Evolutionary conservation across 1,140 invertebrate genomes (phyloP), one percentile per base, ranked within the genome.

Genomic region (Oedothorax gibbosus): DNA sequence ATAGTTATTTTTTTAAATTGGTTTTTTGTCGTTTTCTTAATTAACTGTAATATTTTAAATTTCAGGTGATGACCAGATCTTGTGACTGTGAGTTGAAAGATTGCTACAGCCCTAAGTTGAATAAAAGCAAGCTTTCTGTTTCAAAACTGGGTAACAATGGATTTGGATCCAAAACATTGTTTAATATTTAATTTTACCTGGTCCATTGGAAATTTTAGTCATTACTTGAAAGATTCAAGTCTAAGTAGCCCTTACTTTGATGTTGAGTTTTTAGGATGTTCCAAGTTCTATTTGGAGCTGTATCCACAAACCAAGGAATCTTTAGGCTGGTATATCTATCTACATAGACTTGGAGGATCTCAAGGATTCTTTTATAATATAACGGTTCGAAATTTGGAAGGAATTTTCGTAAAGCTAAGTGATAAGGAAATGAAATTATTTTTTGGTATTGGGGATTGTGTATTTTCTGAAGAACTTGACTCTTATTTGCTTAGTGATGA

Each of bases 191-290:
- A 11, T 60, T 60, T 75, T 10, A 12, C 18, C 2, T 75, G 72
- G 72, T 57, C 20, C 20, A 75, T 75, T 8, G 54, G 56, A 60
- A 35, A 75, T 21, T 75, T 75, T 18, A 60, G 10, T 60, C 35
- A 21, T 9, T 35, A 20, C 21, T 57, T 21, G 35, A 60, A 60
- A 35, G 54, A 21, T 8, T 5, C 20, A 14, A 12, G 3, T 15
- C 15, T 75, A n/a, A 14, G 20, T 6, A 75, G 72, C 51, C 72
- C 72, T 2, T 12, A 18, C 7, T 75, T 75, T 60, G 20, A n/a
- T 7, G 21, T 75, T 20, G 72, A 57, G 12, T 60, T 49, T 7
- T 11, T 75, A 9, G 53, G 51, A n/a, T 12, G 5, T 10, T 49
- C 56, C 11, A 75, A 75, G 12, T 75, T 53, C 53, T n/a, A 57